Evolutionary conservation across 2,888 invertebrate genomes (phyloP).

Genomic region (Anaspis maculata): DNA sequence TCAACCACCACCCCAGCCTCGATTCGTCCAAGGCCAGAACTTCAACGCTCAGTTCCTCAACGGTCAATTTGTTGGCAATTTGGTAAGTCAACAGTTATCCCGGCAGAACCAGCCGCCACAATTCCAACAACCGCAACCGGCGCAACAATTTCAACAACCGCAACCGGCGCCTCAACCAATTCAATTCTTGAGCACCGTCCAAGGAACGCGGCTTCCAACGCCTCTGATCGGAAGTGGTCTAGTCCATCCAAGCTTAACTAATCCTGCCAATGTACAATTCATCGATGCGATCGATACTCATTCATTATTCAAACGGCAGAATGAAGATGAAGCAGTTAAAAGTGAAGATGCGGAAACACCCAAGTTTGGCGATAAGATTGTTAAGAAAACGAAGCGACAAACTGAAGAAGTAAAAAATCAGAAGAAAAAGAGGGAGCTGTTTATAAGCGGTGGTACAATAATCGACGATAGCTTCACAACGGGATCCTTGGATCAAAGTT

Average conservation of each 20-base stretch:
- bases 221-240: slow-evolving; percentile 29
- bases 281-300: slow-evolving; percentile 46
- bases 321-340: slow-evolving; percentile 10
- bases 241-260: slow-evolving; percentile 41
- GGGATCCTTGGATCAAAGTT: slow-evolving; percentile 43
- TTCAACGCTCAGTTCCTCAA: slow-evolving; percentile 53
- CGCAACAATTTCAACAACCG: slow-evolving; percentile 5
- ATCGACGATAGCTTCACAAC: slow-evolving; percentile 47
- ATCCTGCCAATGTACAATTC: slow-evolving; percentile 56
- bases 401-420: slow-evolving; percentile 29
- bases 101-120: slow-evolving; percentile 16
- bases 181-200: slow-evolving; percentile 16
- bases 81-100: slow-evolving; percentile 28
- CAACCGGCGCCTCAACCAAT: slow-evolving; percentile 14
- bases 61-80: slow-evolving; percentile 50
- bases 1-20: slow-evolving; percentile 32
- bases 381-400: slow-evolving; percentile 20
- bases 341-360: slow-evolving; percentile 6
- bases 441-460: slow-evolving; percentile 59
- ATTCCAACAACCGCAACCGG: slow-evolving; percentile 13
- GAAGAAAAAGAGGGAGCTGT: slow-evolving; percentile 56
- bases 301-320: slow-evolving; percentile 45
- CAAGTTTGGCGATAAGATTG: slow-evolving; percentile 21
- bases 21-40: slow-evolving; percentile 47
- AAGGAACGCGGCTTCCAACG: slow-evolving; percentile 16